Evolutionary conservation across 2,888 invertebrate genomes (phyloP), one percentile per base, ranked within the genome.

Genomic region (Lutraria lutraria): DNA sequence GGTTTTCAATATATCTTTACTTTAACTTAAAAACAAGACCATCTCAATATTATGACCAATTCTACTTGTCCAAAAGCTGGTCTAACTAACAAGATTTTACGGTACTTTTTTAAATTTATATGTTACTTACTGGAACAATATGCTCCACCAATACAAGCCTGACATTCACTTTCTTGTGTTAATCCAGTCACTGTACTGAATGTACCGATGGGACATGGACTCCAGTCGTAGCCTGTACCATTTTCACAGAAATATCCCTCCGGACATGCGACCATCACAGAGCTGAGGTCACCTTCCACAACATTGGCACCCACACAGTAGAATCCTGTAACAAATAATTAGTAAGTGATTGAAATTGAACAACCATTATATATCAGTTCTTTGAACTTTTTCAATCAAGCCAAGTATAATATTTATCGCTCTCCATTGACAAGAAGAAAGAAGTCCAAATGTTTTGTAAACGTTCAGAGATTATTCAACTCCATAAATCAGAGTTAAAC

Each of bases 171-270:
- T 16, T 93, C 94, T 52, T 91, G 63, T 54, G 91, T 92, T 34
- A 96, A 92, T n/a, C 95, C 94, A 4, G 89, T 90, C 13, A 88
- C 83, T 52, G 90, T 92, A 84, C 94, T 94, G 89, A 91, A 96
- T 13, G 95, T 95, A 15, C 96, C 96, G n/a, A 93, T 90, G 13
- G 96, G 96, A 89, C 96, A 96, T 34, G 95, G 90, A 89, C 95
- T 95, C 95, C 95, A 96, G 91, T 96, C 91, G 80, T 95, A 94
- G 0, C 96, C 96, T 0, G 96, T 96, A 1, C 96, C 96, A 81
- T 96, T 96, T 0, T 95, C 95, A 93, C 96, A 96, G 94, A 91
- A 96, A 93, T 93, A 96, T 10, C 96, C 96, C 12, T 93, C 90
- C 0, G 96, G 96, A 91, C 96, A 96, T 0, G 90, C 83, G 0